Evolutionary conservation across 2,888 invertebrate species (phyloP).

Genomic region (Meiosimyza platycephala): DNA sequence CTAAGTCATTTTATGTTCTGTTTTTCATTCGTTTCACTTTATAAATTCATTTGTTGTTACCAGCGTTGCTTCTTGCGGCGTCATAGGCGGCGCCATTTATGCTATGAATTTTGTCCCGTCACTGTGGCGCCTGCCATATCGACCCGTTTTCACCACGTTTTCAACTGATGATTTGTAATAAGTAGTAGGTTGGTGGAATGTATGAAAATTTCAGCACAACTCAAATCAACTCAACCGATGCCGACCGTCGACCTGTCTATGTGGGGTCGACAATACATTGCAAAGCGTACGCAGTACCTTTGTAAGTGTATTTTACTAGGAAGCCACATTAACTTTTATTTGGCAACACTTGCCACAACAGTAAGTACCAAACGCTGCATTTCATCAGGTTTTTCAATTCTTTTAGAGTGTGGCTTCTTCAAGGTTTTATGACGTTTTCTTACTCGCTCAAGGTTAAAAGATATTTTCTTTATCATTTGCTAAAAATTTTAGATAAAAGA

Average conservation of each 20-base stretch:
- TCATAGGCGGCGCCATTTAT: constrained; percentile 41
- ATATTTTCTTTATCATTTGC: no score
- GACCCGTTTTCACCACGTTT: constrained; percentile 29
- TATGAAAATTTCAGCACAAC: background rate
- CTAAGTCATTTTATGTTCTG: background rate
- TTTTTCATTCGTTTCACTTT: constrained; percentile 13
- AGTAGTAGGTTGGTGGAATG: background rate
- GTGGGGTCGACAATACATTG: background rate
- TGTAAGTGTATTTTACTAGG: background rate
- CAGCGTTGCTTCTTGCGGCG: constrained; percentile 29
- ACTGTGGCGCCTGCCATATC: constrained; percentile 40
- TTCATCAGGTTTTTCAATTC: background rate
- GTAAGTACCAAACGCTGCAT: background rate
- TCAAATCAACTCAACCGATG: background rate
- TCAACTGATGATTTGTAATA: constrained; percentile 6
- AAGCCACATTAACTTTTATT: background rate
- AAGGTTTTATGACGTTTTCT: no score
- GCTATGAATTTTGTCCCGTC: constrained; percentile 42
- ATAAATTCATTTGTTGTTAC: background rate
- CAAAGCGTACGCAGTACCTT: background rate
- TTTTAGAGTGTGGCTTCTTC: no score
- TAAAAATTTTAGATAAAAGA: no score
- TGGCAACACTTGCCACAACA: constrained; percentile 19
- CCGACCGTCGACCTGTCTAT: constrained; percentile 22
- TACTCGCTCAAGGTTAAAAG: background rate